Evolutionary conservation across 2,888 invertebrate genomes (phyloP).

Genomic region (Drosophila kanekoi): DNA sequence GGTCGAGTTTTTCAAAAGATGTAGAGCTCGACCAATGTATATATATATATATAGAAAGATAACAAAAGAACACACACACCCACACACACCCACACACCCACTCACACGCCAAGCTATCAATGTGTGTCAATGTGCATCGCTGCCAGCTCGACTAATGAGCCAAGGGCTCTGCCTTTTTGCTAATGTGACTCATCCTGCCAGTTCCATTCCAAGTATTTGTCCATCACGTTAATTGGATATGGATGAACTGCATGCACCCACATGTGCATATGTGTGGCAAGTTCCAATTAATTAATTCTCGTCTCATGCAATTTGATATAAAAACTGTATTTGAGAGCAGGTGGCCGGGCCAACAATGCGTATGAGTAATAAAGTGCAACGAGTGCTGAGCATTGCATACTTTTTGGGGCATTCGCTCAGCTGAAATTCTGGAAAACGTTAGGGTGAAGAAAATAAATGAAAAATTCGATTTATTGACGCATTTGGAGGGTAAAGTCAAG

Average conservation of each 20-base stretch:
- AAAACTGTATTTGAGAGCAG: conserved; percentile 8
- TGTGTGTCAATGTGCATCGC: conserved; percentile 40
- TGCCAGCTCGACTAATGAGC: conserved; percentile 41
- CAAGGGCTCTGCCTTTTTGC: conserved; percentile 20
- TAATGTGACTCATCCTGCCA: conserved; percentile 16
- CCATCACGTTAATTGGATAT: conserved; percentile 22
- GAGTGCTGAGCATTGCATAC: conserved; percentile 1
- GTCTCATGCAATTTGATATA: conserved; percentile 17
- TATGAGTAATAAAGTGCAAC: neutral
- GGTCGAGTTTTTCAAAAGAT: too few relatives aligned
- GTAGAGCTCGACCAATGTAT: too few relatives aligned
- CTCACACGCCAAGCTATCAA: conserved; percentile 20
- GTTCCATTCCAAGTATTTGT: conserved; percentile 12
- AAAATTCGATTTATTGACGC: neutral
- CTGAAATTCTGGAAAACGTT: neutral
- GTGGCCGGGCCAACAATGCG: conserved; percentile 1
- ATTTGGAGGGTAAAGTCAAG: too few relatives aligned
- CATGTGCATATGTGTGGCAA: conserved; percentile 10
- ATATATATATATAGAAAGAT: too few relatives aligned
- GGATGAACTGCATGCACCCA: conserved; percentile 15
- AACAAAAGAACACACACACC: conserved; percentile 2
- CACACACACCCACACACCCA: conserved; percentile 8
- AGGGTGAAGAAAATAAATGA: neutral
- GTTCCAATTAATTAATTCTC: conserved; percentile 39
- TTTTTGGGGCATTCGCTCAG: conserved; percentile 10